Conservation (phyloP, 2,888 invertebrate species). For the Pinctada fucata region DNA sequence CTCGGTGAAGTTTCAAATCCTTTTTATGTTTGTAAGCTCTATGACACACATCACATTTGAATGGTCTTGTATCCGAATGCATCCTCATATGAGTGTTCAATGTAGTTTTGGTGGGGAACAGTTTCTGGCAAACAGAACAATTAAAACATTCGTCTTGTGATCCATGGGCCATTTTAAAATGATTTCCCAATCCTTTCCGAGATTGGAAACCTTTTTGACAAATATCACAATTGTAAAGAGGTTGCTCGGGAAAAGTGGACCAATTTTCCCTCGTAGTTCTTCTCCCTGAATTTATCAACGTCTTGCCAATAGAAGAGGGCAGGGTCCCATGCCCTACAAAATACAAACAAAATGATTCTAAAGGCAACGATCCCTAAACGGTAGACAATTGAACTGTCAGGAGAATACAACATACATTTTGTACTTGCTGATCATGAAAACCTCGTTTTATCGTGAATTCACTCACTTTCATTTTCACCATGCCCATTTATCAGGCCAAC, state of each 20-base stretch:
- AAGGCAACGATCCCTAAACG: no score
- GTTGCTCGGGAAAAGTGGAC: neutral
- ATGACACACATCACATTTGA: constrained; percentile 2
- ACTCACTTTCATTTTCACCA: no score
- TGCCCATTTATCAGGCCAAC: no score
- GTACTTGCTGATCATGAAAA: no score
- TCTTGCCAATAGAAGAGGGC: no score
- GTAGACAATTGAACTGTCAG: no score
- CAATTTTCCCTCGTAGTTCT: no score
- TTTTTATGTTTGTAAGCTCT: constrained; percentile 22
- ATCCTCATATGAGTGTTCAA: constrained; percentile 4
- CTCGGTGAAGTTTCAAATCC: constrained; percentile 7
- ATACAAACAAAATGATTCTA: no score
- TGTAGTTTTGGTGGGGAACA: neutral
- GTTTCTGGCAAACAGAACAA: constrained; percentile 13
- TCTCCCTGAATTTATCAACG: no score
- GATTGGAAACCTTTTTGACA: constrained; percentile 23
- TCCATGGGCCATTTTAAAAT: constrained; percentile 6
- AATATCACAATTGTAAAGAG: constrained; percentile 5
- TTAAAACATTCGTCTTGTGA: neutral
- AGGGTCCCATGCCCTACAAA: no score
- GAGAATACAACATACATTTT: no score
- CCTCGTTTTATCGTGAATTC: no score
- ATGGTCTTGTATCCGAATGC: constrained; percentile 9
- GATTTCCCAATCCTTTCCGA: constrained; percentile 4